phyloP scores from a whole-genome alignment of 2,113 vertebrate genomes.

The Caranx melampygus region DNA sequence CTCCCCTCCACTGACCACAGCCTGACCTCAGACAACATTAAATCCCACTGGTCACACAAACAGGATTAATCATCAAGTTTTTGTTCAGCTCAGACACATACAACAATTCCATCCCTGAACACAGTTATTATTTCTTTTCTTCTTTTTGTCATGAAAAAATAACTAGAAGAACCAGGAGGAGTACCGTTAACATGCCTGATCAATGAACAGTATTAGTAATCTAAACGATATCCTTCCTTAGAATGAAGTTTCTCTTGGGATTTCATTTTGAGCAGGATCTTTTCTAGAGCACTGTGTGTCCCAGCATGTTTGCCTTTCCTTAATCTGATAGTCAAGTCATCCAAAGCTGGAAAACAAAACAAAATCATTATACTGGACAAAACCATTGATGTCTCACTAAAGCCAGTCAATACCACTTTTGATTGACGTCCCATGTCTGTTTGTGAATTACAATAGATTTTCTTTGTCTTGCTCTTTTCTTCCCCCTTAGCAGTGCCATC shows the following conservation, averaged over 20 bases:
- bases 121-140: too few species aligned
- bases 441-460: conserved; percentile 55
- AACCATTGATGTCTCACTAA: conserved; percentile 72
- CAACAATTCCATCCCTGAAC: too few species aligned
- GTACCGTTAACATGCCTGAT: too few species aligned
- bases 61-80: too few species aligned
- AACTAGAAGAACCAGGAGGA: too few species aligned
- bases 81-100: too few species aligned
- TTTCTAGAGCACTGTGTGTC: not conserved
- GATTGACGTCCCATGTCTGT: conserved; percentile 49
- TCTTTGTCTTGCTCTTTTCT: not conserved
- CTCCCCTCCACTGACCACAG: too few species aligned
- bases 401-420: conserved; percentile 56
- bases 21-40: too few species aligned
- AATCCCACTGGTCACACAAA: too few species aligned
- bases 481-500: conserved; percentile 26
- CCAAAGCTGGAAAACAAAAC: conserved; percentile 50
- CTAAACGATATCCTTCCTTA: not conserved
- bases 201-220: too few species aligned
- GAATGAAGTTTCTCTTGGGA: not conserved
- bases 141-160: too few species aligned
- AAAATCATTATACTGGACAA: conserved; percentile 58
- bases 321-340: conserved; percentile 18
- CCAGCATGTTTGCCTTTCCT: conserved; percentile 25
- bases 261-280: not conserved